Evolutionary conservation across 2,797 vertebrate species (phyloP).

Genomic region (Pyrocephalus nanus): DNA sequence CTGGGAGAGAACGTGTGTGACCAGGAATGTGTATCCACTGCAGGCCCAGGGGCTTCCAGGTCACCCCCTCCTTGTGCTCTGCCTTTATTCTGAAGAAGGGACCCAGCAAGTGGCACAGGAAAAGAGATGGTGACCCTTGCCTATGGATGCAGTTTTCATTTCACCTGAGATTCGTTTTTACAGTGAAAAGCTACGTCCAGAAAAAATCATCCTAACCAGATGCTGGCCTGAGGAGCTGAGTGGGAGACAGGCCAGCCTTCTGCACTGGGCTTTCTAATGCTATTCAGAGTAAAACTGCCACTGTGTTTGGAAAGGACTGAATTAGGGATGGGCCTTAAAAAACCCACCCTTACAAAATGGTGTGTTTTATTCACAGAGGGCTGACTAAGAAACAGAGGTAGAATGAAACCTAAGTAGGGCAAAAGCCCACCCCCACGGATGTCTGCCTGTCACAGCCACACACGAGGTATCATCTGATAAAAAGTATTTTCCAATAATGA

Average conservation of each 20-base stretch:
- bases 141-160: background rate
- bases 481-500: background rate
- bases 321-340: too few species aligned
- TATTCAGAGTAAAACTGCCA: background rate
- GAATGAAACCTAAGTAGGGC: background rate
- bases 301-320: background rate
- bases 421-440: background rate
- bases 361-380: background rate
- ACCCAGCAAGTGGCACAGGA: fast-evolving
- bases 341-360: background rate
- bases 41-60: too few species aligned
- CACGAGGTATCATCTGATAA: background rate
- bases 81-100: background rate
- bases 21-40: background rate
- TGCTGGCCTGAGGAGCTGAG: background rate
- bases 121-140: background rate
- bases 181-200: background rate
- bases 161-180: background rate
- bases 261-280: background rate
- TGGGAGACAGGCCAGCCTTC: background rate
- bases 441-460: background rate
- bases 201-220: background rate
- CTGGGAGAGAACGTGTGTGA: background rate
- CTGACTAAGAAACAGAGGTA: background rate
- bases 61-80: too few species aligned